Evolutionary conservation across 2,888 invertebrate genomes (phyloP), one percentile per base, ranked within the genome.

Genomic region (Leucozona laternaria): DNA sequence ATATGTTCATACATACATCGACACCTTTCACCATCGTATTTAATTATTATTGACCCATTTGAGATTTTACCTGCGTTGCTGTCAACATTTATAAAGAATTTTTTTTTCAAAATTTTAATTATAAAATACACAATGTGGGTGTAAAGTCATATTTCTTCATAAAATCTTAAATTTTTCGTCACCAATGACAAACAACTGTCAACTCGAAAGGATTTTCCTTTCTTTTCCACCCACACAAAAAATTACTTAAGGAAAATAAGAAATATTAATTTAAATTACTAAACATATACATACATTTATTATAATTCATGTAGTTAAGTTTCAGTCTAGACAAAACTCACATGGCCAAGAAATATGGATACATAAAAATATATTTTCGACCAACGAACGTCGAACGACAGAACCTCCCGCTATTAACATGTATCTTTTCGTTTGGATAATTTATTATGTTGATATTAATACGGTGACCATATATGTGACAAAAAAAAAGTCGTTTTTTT

Each of bases 251-350:
- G 13, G n/a, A 20, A 62, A 57, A 68, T 48, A 55, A 68, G 31
- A 73, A 53, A 55, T 53, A 15, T 48, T 58, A 66, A 68, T 68
- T 75, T 72, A 66, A 66, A 79, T 78, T 31, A 64, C 68, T 6
- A 17, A 48, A 25, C 17, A 17, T 2, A 0, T 31, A 31, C 3
- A 2, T 31, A 31, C 17, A 62, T 28, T 7, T 22, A 48, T 20
- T 17, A 48, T 64, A 64, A 66, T 53, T 55, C 31, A 20, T 11
- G 25, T n/a, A 28, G 4, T 1, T 6, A 55, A 25, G 37, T 40
- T 72, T 77, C 55, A 73, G 85, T 85, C 85, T 85, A 85, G 85
- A 85, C 85, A 73, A 73, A 62, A 81, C 70, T 73, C 81, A 85
- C 85, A 81, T 81, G 81, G 77, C 62, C 37, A 72, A 80, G 55